Evolutionary conservation across 2,113 vertebrate species (phyloP).

Genomic region (Macaca fascicularis): T2T-MFA8v1.1 NC_088387.1:112781001-112781500

Average conservation of each 20-base stretch:
- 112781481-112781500: neutral
- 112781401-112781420: fast-evolving
- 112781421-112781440: neutral
- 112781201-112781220: no score
- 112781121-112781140: neutral
- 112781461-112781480: no score
- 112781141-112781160: neutral
- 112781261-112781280: neutral
- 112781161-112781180: neutral
- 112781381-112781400: fast-evolving
- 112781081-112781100: neutral
- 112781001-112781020: neutral
- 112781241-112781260: neutral
- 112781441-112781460: fast-evolving
- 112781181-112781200: neutral
- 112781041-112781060: no score
- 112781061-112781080: neutral
- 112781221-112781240: neutral
- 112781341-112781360: neutral
- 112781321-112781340: neutral
- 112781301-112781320: neutral
- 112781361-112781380: no score
- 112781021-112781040: neutral
- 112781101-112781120: no score
- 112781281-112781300: neutral